Percentiles rank a stretch among this genome's conserved stretches.
phyloP scores from a whole-genome alignment of 2,113 vertebrate genomes.

The Hippocampus abdominalis region DNA sequence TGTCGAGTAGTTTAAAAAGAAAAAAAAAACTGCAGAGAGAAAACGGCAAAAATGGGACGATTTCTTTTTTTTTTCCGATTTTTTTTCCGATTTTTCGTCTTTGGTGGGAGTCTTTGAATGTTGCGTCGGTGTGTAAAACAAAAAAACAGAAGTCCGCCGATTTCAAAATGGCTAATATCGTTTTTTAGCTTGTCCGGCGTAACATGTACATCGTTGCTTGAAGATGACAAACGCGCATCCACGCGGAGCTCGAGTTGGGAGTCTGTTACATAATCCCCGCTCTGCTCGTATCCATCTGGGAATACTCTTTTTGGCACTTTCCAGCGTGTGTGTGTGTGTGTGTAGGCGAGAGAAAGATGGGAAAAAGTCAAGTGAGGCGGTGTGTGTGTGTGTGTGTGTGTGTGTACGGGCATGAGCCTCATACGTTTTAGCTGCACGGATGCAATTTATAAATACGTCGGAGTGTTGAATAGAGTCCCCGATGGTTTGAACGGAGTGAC shows the following conservation, averaged over 20 bases:
- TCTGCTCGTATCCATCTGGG: constrained; percentile 67
- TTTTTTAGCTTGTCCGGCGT: background rate
- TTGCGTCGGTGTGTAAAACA: too few species aligned
- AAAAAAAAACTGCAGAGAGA: background rate
- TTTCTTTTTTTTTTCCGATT: too few species aligned
- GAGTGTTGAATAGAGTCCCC: constrained; percentile 18
- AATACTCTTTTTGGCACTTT: constrained; percentile 54
- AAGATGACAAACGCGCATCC: background rate
- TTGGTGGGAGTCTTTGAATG: too few species aligned
- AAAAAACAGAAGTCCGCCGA: too few species aligned
- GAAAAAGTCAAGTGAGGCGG: constrained; percentile 51
- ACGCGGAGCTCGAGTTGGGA: constrained; percentile 27
- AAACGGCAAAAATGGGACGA: too few species aligned
- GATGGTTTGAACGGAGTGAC: constrained; percentile 13
- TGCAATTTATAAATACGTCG: constrained; percentile 11
- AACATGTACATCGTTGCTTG: background rate
- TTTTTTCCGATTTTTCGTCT: too few species aligned
- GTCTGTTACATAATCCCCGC: constrained; percentile 57
- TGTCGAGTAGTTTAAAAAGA: background rate
- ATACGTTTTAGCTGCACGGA: constrained; percentile 9
- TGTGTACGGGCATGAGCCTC: constrained; percentile 3
- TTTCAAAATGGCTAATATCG: too few species aligned
- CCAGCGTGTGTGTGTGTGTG: constrained; percentile 49
- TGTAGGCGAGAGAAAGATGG: constrained; percentile 56
- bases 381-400: constrained; percentile 25